A percentile compares a stretch with the other conserved stretches of the same genome.
Evolutionary conservation across 2,888 invertebrate genomes (phyloP).

Genomic region (Chironomus tentans): DNA sequence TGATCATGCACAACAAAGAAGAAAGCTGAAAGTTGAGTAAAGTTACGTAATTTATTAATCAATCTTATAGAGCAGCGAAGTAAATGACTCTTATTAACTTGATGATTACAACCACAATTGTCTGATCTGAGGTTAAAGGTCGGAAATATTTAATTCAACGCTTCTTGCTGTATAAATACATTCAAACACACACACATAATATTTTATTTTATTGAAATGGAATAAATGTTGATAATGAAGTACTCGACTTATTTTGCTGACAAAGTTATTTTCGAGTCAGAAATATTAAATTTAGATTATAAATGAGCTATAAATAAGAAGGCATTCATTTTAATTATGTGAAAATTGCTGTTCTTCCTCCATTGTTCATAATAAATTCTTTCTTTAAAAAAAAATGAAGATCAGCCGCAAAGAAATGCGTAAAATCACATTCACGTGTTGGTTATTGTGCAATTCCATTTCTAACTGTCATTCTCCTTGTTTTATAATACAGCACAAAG

Average conservation of each 20-base stretch:
- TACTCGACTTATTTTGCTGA: not conserved
- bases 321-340: too few species aligned
- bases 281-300: too few species aligned
- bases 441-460: not conserved
- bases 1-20: not conserved
- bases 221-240: not conserved
- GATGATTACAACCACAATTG: slow-evolving; percentile 17
- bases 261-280: not conserved
- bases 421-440: not conserved
- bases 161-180: not conserved
- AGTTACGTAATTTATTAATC: not conserved
- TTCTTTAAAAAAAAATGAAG: not conserved
- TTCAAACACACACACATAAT: not conserved
- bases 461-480: not conserved
- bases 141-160: slow-evolving; percentile 16
- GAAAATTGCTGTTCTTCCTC: too few species aligned
- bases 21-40: not conserved
- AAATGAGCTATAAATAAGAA: too few species aligned
- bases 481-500: not conserved
- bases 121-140: slow-evolving; percentile 16
- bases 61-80: not conserved
- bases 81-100: not conserved
- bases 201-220: not conserved
- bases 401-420: not conserved
- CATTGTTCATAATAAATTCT: not conserved